Base-by-base conservation (phyloP, 2,888 invertebrate species). In the Hypolimnas misippus region DNA sequence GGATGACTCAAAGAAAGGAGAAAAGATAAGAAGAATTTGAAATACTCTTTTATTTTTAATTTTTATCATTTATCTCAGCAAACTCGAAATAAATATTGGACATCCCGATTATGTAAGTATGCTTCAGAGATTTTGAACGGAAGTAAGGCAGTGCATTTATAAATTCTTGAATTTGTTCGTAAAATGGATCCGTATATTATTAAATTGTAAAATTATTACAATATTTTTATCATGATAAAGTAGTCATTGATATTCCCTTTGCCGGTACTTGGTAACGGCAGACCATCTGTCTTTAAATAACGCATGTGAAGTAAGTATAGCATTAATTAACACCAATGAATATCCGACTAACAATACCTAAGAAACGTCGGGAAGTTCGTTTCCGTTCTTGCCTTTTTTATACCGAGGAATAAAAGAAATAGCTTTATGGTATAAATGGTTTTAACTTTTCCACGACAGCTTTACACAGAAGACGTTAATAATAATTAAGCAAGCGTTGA, bases 311-410 rank as follows among this genome's bases (percentile, higher is more conserved):
- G 35, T 50, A 54, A 55, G 40, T 55, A 42, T 55, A 51, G 76
- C 73, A 78, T 79, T 87, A 87, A 89, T 87, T 84, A 87, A 79
- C 69, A 66, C 65, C 71, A 70, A 77, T 79, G 77, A 78, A 78
- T 82, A 84, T 85, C 78, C 83, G 76, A 77, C 77, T 70, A 76
- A 71, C 61, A 60, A 62, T 78, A 71, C 70, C 65, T 25, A 68
- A 71, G 74, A 75, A 74, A 71, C 76, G 78, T 82, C 86, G 88
- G 89, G 88, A 86, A 81, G 70, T 72, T 63, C 66, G 76, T 79
- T 87, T 89, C 89, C 87, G 88, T 69, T 70, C 76, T 74, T 69
- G 65, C 72, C 58, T 33, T 52, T 59, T 54, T 56, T 62, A 50
- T 61, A 31, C 38, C 31, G 42, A 52, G 53, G 59, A 57, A 54